phyloP scores from a whole-genome alignment of 1,140 invertebrate genomes.

The Drosophila tani region DNA sequence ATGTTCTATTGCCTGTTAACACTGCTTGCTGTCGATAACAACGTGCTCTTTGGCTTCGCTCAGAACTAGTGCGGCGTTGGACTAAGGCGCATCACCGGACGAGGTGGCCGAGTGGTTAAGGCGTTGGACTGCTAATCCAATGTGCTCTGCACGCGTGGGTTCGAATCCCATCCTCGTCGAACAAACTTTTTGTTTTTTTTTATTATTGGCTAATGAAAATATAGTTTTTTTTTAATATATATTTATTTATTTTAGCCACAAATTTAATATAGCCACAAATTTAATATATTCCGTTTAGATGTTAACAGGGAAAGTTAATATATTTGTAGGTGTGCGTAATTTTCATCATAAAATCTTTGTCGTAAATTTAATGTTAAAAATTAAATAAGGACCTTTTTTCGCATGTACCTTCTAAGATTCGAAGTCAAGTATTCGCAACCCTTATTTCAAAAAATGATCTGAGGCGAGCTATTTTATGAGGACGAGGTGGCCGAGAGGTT shows the following conservation, averaged over 20 bases:
- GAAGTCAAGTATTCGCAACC: neutral
- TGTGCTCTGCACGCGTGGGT: conserved; percentile 92
- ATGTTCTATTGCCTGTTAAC: neutral
- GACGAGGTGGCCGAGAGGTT: conserved; percentile 96
- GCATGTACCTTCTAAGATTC: too few species aligned
- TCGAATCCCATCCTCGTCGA: conserved; percentile 90
- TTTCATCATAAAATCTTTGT: neutral
- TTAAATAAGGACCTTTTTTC: neutral
- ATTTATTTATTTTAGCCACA: too few species aligned
- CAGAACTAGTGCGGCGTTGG: conserved; percentile 34
- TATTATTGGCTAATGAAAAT: neutral
- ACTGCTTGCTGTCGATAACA: conserved; percentile 43
- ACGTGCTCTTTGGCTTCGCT: neutral
- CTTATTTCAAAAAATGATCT: neutral
- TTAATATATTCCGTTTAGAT: too few species aligned
- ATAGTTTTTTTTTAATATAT: too few species aligned
- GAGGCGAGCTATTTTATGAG: neutral
- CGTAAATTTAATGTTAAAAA: neutral
- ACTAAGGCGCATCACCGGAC: conserved; percentile 84
- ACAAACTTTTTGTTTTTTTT: neutral
- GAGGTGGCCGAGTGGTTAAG: conserved; percentile 96
- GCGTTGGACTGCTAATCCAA: conserved; percentile 93
- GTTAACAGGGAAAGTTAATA: too few species aligned
- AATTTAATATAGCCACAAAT: too few species aligned
- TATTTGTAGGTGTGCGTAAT: too few species aligned